Percentiles rank a stretch among this genome's conserved stretches.
These are phyloP conservation scores for Fragum fragum DNA, from an alignment of 2,888 invertebrate species.

Conservation along the genomic window DNA sequence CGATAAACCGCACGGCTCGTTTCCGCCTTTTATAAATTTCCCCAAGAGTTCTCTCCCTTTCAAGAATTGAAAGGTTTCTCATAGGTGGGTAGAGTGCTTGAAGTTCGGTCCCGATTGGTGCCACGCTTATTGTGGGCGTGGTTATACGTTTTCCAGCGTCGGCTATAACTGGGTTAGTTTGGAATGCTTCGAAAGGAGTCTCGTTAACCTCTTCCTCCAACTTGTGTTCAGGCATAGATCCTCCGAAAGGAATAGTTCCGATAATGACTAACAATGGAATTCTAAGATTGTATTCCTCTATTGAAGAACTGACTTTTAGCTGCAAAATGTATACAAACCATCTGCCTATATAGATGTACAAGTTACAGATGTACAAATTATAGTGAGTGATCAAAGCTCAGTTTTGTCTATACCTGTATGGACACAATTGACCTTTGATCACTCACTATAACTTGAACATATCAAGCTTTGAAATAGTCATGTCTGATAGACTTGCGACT, in stretches of 20 bases:
- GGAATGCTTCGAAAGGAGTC: constrained; percentile 4
- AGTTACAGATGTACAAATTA: too few relatives aligned
- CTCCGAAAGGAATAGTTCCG: constrained; percentile 41
- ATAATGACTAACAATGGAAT: constrained; percentile 54
- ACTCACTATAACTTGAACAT: too few relatives aligned
- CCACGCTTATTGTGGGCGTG: constrained; percentile 40
- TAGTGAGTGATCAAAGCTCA: too few relatives aligned
- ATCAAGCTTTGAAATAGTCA: too few relatives aligned
- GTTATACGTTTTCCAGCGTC: constrained; percentile 1
- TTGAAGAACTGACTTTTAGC: constrained; percentile 46
- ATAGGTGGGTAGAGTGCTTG: constrained; percentile 54
- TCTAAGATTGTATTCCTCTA: constrained; percentile 38
- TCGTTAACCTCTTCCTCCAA: background rate
- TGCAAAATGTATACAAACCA: constrained; percentile 9
- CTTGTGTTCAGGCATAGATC: background rate
- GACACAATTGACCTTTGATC: too few relatives aligned
- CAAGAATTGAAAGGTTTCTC: constrained; percentile 35
- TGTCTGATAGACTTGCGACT: too few relatives aligned
- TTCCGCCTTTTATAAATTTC: constrained; percentile 35
- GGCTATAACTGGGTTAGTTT: constrained; percentile 5
- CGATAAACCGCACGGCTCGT: constrained; percentile 2
- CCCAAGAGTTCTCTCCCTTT: constrained; percentile 51
- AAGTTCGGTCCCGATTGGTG: constrained; percentile 60
- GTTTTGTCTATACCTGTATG: too few relatives aligned
- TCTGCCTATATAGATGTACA: too few relatives aligned